Conservation (phyloP, 2,797 vertebrate species). For the Lacerta agilis region DNA sequence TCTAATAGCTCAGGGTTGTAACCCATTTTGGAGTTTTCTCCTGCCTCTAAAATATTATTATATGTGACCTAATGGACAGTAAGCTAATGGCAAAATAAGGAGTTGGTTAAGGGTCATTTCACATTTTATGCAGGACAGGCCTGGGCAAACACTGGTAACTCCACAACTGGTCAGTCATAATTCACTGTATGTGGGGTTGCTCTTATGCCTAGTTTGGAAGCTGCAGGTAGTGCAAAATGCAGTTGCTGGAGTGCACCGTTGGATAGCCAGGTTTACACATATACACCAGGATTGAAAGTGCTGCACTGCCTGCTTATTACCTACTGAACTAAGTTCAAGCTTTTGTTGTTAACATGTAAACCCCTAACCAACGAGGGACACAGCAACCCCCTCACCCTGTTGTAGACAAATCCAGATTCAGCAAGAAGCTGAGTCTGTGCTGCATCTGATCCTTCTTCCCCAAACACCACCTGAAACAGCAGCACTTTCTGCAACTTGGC, state of each 20-base stretch:
- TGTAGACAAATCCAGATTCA: not conserved
- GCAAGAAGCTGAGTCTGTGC: not conserved
- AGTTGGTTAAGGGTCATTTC: accelerated
- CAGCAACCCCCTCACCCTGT: too few species aligned
- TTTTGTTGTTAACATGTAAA: too few species aligned
- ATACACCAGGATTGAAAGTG: too few species aligned
- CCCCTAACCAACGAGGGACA: too few species aligned
- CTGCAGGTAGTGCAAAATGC: too few species aligned
- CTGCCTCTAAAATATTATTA: not conserved
- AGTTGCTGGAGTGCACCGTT: too few species aligned
- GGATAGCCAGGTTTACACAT: too few species aligned
- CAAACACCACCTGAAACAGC: not conserved
- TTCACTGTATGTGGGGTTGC: too few species aligned
- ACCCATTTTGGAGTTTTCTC: constrained; percentile 9
- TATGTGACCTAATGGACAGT: constrained; percentile 11
- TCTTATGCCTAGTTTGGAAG: too few species aligned
- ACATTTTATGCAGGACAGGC: not conserved
- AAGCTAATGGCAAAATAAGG: not conserved
- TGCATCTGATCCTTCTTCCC: not conserved
- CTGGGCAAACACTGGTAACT: not conserved
- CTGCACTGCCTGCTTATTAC: too few species aligned
- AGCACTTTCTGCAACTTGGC: not conserved
- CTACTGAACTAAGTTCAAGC: too few species aligned
- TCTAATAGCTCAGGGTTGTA: not conserved
- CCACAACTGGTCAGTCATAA: too few species aligned